Base-by-base conservation (phyloP, 2,797 vertebrate genomes). In the Phoebastria nigripes region DNA sequence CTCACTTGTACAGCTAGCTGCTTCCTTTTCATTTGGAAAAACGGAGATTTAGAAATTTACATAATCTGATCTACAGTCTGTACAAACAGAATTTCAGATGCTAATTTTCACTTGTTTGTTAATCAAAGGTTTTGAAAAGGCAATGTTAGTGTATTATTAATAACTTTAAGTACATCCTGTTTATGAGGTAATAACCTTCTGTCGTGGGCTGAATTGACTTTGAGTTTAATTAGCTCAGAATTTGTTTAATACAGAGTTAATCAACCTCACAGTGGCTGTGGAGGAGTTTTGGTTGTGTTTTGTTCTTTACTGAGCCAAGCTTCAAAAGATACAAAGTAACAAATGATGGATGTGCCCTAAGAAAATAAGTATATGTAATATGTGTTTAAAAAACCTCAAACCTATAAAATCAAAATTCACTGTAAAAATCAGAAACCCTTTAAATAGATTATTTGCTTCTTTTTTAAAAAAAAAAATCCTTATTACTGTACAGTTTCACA, bases 151-250 rank as follows among this genome's bases (percentile, higher is more conserved):
- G 87, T 96, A 91, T 94, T 96, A 95, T 87, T 97, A 96, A 91
- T 96, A 96, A 95, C 89, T 96, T 95, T 94, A 94, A 95, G 87
- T 96, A 97, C 93, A 95, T 96, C 96, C 94, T 96, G 92, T 97
- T 97, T 97, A 94, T 95, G 83, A 95, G 90, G 95, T 94, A 94
- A 95, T 92, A 95, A 96, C 86, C 94, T 95, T 96, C 93, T 95
- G 81, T 95, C 54, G 39, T 94, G 81, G 92, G 17, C 63, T 94
- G 90, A 96, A 89, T 85, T 96, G 89, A 83, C 84, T 97, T 96
- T 92, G 87, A 85, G 74, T 80, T 97, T 96, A 96, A 96, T 95
- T 93, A 93, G 81, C 74, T 95, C 63, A 92, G 74, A 94, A 95
- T 95, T 95, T 95, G 83, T 95, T 96, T 95, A 94, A 92, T 89